Evolutionary conservation across 2,888 invertebrate genomes (phyloP), one percentile per base, ranked within the genome.

Genomic region (Mimas tiliae): DNA sequence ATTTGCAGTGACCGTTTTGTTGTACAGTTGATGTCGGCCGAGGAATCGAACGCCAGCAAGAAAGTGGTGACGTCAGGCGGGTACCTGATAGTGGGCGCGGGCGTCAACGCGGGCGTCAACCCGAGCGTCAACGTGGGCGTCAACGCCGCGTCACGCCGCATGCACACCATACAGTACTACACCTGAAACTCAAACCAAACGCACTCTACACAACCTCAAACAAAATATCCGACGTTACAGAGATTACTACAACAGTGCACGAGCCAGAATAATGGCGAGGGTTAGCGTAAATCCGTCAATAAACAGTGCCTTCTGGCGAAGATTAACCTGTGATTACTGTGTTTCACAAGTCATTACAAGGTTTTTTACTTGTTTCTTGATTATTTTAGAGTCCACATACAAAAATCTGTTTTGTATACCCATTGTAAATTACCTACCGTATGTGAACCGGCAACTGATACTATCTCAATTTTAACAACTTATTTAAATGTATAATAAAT

Each of bases 1-100:
- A 47, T 55, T 51, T 42, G 42, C 21, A 42, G 12, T 64, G 21
- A 51, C 9, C 12, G 19, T 52, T 55, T 27, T 66, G 66, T 67
- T 70, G 55, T 69, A 38, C 81, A 92, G 92, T 67, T 88, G 65
- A 71, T 50, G 50, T 19, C 87, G 68, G 86, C 69, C 73, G 87
- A 75, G 68, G 91, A 91, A 19, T 8, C 50, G 50, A 50, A 50
- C 64, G 85, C 84, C 11, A 72, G 68, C 34, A 91, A 92, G 79
- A 91, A 91, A 72, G 86, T 91, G 69, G 85, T 90, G 65, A 88
- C 93, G 1, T 87, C 93, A 0, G 93, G 93, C 62, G 93, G 93
- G 0, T 93, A 91, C 75, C 81, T 93, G 68, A 91, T 93, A 48
- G 91, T 93, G 38, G 92, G 92, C 42, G 77, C 80, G 7, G 68